Percentiles rank a stretch among this genome's conserved stretches.
phyloP scores from a whole-genome alignment of 2,797 vertebrate species.

The Sebastes miniatus region DNA sequence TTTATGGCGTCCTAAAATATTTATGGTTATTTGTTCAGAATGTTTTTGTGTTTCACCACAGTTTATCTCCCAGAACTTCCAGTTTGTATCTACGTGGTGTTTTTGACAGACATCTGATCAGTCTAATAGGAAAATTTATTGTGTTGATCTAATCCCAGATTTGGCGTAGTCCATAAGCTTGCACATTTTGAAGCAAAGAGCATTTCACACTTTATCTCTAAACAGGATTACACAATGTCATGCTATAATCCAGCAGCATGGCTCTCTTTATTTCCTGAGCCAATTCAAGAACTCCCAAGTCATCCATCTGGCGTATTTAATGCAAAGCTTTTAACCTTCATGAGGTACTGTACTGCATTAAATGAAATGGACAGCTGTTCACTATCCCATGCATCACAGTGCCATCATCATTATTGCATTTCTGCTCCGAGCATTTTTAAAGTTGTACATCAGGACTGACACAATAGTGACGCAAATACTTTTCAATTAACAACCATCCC shows the following conservation, averaged over 20 bases:
- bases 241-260: constrained; percentile 68
- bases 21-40: background rate
- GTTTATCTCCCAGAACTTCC: background rate
- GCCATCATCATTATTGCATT: background rate
- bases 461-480: constrained; percentile 32
- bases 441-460: background rate
- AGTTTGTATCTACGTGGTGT: background rate
- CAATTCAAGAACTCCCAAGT: constrained; percentile 57
- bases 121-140: constrained; percentile 53
- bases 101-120: constrained; percentile 21
- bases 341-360: constrained; percentile 3
- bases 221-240: constrained; percentile 77
- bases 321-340: constrained; percentile 51
- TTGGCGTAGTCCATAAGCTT: constrained; percentile 62
- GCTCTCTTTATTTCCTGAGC: constrained; percentile 56
- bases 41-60: background rate
- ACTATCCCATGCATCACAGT: background rate
- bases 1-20: background rate
- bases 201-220: constrained; percentile 77
- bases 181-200: constrained; percentile 70
- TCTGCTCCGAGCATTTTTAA: constrained; percentile 15
- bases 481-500: constrained; percentile 57
- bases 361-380: constrained; percentile 46
- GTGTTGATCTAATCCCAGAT: constrained; percentile 77
- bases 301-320: constrained; percentile 59